phyloP scores from a whole-genome alignment of 2,797 vertebrate genomes.

The Poecilia picta region DNA sequence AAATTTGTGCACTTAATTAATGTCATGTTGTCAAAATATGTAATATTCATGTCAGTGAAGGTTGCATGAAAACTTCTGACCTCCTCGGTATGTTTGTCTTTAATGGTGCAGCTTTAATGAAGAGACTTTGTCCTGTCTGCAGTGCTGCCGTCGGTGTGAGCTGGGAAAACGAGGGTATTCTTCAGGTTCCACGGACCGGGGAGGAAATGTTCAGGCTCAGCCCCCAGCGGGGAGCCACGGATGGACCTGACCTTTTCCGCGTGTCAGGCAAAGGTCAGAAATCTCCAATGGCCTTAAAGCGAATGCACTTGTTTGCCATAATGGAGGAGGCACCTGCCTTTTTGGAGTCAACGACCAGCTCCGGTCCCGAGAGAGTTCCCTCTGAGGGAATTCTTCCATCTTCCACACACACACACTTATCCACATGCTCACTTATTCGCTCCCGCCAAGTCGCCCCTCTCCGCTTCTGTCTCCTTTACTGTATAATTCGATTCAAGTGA shows the following conservation, averaged over 20 bases:
- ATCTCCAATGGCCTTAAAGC: slow-evolving; percentile 85
- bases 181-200: slow-evolving; percentile 31
- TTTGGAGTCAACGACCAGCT: slow-evolving; percentile 67
- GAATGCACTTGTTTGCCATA: slow-evolving; percentile 84
- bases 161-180: slow-evolving; percentile 32
- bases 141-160: slow-evolving; percentile 14
- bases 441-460: slow-evolving; percentile 25
- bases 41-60: not conserved
- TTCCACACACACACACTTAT: slow-evolving; percentile 44
- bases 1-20: not conserved
- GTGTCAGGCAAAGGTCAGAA: slow-evolving; percentile 88
- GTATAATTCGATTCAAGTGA: slow-evolving; percentile 42
- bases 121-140: not conserved
- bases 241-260: slow-evolving; percentile 83
- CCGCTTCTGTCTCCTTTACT: slow-evolving; percentile 24
- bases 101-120: not conserved
- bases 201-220: slow-evolving; percentile 64
- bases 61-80: not conserved
- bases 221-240: slow-evolving; percentile 68
- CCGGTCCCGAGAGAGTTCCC: slow-evolving; percentile 66
- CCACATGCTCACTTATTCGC: slow-evolving; percentile 16
- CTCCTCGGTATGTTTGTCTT: not conserved
- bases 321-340: slow-evolving; percentile 76
- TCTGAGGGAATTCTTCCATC: slow-evolving; percentile 69
- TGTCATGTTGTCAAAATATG: not conserved